Evolutionary conservation across 30 jellyfish, hydroid and myxozoan genomes (phyloP).

Genomic region (Nemopilema nomurai): DNA sequence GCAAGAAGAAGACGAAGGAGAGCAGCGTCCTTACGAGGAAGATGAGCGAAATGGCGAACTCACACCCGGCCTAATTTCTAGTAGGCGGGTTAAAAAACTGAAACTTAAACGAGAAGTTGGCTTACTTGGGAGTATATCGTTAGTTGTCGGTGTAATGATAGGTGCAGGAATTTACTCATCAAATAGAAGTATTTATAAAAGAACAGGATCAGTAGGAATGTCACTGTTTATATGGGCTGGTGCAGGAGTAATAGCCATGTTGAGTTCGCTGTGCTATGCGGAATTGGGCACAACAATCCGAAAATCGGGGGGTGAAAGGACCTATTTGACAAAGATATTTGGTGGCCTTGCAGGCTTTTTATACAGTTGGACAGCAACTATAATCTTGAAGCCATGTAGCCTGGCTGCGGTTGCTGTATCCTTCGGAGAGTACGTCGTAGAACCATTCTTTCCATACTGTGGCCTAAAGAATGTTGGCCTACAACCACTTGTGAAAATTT

Average conservation of each 20-base stretch:
- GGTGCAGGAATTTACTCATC: conserved; percentile 99
- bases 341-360: conserved; percentile 92
- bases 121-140: conserved; percentile 86
- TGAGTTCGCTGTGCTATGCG: conserved; percentile 91
- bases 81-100: conserved; percentile 67
- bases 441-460: conserved; percentile 86
- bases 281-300: conserved; percentile 94
- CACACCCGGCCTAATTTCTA: conserved; percentile 50
- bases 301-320: conserved; percentile 96
- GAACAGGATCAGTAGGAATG: conserved; percentile 93
- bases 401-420: conserved; percentile 95
- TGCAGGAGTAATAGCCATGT: conserved; percentile 88
- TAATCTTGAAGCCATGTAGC: conserved; percentile 84
- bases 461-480: conserved; percentile 13
- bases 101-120: conserved; percentile 84
- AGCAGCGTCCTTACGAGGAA: conserved; percentile 31
- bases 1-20: conserved; percentile 65
- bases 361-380: conserved; percentile 91
- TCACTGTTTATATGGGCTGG: conserved; percentile 87
- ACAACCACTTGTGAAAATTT: conserved; percentile 51
- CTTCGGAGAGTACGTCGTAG: conserved; percentile 85
- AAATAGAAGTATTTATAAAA: conserved; percentile 68
- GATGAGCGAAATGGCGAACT: conserved; percentile 58
- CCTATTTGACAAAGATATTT: conserved; percentile 73
- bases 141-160: conserved; percentile 96